Conservation (phyloP, 2,888 invertebrate genomes). For the Drosophila fulvimacula region DNA sequence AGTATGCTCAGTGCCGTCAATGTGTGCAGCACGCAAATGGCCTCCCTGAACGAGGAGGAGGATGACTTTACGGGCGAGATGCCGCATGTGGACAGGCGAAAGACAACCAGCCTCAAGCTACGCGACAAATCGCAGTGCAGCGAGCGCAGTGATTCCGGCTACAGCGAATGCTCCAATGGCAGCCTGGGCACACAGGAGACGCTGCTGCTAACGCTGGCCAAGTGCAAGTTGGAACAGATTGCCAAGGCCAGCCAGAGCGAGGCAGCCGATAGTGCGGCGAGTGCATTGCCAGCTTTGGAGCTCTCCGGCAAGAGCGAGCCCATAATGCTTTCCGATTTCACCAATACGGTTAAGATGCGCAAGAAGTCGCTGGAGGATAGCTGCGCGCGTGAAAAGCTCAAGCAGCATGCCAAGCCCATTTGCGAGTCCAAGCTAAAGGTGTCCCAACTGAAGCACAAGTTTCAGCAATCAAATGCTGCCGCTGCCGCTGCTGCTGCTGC, state of each 20-base stretch:
- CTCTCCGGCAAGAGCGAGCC: slow-evolving; percentile 63
- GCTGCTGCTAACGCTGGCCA: slow-evolving; percentile 73
- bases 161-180: slow-evolving; percentile 86
- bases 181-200: slow-evolving; percentile 70
- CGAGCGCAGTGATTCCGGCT: slow-evolving; percentile 87
- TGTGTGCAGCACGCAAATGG: slow-evolving; percentile 84
- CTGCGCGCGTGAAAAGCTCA: slow-evolving; percentile 80
- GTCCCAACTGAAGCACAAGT: slow-evolving; percentile 83
- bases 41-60: slow-evolving; percentile 86
- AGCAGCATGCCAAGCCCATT: slow-evolving; percentile 69
- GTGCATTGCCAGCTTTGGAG: slow-evolving; percentile 44
- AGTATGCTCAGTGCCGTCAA: slow-evolving; percentile 69
- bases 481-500: slow-evolving; percentile 29
- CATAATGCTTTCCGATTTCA: slow-evolving; percentile 84
- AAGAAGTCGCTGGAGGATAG: slow-evolving; percentile 84
- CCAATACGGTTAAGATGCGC: slow-evolving; percentile 84
- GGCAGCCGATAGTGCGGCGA: slow-evolving; percentile 8
- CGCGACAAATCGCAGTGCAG: slow-evolving; percentile 85
- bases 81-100: slow-evolving; percentile 70
- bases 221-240: slow-evolving; percentile 83
- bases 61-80: slow-evolving; percentile 80
- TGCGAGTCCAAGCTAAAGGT: slow-evolving; percentile 83
- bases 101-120: slow-evolving; percentile 53
- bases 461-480: slow-evolving; percentile 62
- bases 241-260: slow-evolving; percentile 66